phyloP scores from a whole-genome alignment of 2,113 vertebrate species.

The Rattus rattus region DNA sequence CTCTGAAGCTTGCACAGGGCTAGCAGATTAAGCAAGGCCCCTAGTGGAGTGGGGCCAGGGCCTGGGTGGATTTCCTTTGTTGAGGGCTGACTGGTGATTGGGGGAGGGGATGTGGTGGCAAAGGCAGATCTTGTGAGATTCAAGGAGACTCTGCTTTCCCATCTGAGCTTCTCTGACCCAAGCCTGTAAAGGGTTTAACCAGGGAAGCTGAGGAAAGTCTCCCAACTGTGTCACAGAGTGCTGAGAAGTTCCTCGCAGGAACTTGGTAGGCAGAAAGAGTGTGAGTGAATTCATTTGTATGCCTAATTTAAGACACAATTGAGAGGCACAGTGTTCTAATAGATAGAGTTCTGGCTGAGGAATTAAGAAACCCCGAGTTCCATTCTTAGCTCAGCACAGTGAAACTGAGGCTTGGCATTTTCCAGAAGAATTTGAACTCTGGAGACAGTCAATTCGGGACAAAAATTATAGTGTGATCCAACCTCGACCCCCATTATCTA shows the following conservation, averaged over 20 bases:
- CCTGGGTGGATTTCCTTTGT: slow-evolving; percentile 49
- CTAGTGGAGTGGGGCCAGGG: neutral
- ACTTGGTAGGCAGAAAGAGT: slow-evolving; percentile 78
- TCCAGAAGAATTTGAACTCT: slow-evolving; percentile 69
- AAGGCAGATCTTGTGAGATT: slow-evolving; percentile 56
- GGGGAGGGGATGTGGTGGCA: neutral
- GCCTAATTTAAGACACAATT: slow-evolving; percentile 83
- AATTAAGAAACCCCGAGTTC: slow-evolving; percentile 76
- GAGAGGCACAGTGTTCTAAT: slow-evolving; percentile 83
- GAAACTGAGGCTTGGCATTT: slow-evolving; percentile 69
- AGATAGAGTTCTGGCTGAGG: slow-evolving; percentile 76
- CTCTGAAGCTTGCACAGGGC: neutral
- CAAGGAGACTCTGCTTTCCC: slow-evolving; percentile 48
- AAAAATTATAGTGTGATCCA: slow-evolving; percentile 68
- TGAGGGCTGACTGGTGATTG: neutral
- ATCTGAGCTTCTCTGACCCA: slow-evolving; percentile 65
- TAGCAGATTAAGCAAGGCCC: neutral
- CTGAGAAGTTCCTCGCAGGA: slow-evolving; percentile 73
- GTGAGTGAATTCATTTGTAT: slow-evolving; percentile 82
- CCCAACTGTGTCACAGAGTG: slow-evolving; percentile 59
- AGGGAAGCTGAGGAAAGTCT: slow-evolving; percentile 77
- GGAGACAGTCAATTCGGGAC: slow-evolving; percentile 76
- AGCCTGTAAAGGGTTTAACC: slow-evolving; percentile 71
- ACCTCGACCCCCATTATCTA: slow-evolving; percentile 56
- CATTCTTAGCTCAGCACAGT: slow-evolving; percentile 75